Evolutionary conservation across 2,113 vertebrate genomes (phyloP).

Genomic region (Dasyurus viverrinus): DNA sequence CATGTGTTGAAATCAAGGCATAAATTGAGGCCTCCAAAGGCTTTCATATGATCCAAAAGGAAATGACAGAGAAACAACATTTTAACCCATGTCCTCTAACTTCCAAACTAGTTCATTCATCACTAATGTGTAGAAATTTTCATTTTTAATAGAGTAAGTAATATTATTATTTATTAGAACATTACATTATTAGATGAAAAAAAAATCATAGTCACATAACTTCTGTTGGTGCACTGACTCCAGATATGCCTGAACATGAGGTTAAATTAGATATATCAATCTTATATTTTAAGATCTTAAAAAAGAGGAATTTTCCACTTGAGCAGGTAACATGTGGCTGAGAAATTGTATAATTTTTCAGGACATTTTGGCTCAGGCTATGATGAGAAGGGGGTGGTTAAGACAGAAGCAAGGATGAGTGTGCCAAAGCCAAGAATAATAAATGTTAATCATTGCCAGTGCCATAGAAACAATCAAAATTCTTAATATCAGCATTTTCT

Average conservation of each 20-base stretch:
- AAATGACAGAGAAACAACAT: neutral
- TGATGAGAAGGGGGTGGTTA: neutral
- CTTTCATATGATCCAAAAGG: neutral
- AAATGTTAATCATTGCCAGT: neutral
- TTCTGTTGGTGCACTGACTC: neutral
- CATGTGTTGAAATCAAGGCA: too few species aligned
- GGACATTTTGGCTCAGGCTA: neutral
- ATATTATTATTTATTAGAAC: neutral
- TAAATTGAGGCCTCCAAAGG: neutral
- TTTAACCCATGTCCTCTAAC: neutral
- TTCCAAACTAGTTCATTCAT: neutral
- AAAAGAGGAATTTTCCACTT: neutral
- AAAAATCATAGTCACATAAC: neutral
- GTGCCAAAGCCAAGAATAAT: neutral
- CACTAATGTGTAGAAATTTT: neutral
- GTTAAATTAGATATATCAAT: neutral
- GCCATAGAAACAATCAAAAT: neutral
- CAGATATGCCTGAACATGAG: neutral
- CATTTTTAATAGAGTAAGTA: neutral
- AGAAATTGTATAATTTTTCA: neutral
- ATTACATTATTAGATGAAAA: neutral
- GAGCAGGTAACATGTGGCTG: neutral
- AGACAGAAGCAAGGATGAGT: neutral
- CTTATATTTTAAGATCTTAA: neutral
- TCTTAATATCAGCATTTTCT: neutral